These are phyloP conservation scores for Caenorhabditis brenneri DNA, from an alignment of 1,140 invertebrate genomes.

Conservation along the genomic window DNA sequence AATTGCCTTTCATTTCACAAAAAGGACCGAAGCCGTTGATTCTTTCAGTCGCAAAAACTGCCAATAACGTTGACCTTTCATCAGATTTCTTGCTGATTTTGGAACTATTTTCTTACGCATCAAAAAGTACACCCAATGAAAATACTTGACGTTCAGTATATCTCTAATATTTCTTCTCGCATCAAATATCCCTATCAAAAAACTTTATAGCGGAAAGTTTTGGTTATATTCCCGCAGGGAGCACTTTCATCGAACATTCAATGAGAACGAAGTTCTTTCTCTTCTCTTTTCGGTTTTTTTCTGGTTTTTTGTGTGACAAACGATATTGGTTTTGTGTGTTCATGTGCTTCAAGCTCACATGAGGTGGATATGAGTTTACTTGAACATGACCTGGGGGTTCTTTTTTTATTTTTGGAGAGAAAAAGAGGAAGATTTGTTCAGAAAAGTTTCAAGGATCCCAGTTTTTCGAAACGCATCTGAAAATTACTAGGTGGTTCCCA, in stretches of 20 bases:
- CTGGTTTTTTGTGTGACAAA: neutral
- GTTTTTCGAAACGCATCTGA: too few species aligned
- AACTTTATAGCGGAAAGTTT: neutral
- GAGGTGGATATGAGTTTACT: neutral
- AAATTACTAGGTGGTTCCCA: too few species aligned
- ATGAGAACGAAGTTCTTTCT: neutral
- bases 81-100: too few species aligned
- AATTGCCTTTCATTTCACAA: too few species aligned
- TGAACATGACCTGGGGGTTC: neutral
- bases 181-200: neutral
- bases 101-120: too few species aligned
- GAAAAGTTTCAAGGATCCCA: too few species aligned
- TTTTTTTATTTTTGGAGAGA: neutral
- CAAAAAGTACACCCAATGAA: too few species aligned
- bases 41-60: too few species aligned
- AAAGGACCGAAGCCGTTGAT: too few species aligned
- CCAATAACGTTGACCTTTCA: too few species aligned
- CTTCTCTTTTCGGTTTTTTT: neutral
- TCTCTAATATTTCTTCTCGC: too few species aligned
- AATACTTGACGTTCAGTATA: too few species aligned
- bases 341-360: neutral
- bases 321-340: neutral
- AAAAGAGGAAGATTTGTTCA: neutral
- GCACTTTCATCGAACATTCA: neutral
- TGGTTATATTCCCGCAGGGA: constrained; percentile 2